phyloP scores from a whole-genome alignment of 2,797 vertebrate species.

The Squalus acanthias region DNA sequence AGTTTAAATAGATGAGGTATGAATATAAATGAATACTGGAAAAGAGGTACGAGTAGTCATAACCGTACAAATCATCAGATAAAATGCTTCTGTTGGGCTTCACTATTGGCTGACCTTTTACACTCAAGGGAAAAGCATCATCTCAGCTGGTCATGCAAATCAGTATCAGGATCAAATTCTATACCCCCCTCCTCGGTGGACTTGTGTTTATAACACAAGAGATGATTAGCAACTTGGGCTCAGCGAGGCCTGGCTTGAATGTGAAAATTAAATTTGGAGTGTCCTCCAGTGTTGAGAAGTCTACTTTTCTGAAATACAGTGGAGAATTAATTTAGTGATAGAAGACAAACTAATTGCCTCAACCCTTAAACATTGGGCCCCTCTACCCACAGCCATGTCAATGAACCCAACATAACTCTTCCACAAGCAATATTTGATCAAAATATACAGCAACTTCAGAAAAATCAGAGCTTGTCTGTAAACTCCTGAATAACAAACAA shows the following conservation, averaged over 20 bases:
- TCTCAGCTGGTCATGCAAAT: not conserved
- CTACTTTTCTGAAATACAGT: not conserved
- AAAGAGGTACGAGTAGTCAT: not conserved
- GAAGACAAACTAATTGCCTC: not conserved
- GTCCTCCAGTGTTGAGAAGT: not conserved
- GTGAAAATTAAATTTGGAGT: not conserved
- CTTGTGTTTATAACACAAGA: not conserved
- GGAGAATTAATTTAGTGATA: not conserved
- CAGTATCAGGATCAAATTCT: too few species aligned
- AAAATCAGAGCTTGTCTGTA: too few species aligned
- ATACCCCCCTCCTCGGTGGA: too few species aligned
- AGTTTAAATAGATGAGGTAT: not conserved
- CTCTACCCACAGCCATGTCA: too few species aligned
- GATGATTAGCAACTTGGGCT: not conserved
- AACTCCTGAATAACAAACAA: too few species aligned
- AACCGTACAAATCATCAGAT: not conserved
- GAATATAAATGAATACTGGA: not conserved
- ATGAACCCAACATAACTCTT: too few species aligned
- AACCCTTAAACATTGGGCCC: not conserved
- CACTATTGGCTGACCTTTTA: too few species aligned
- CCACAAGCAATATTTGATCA: too few species aligned
- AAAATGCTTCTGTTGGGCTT: not conserved
- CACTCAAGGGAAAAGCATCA: not conserved
- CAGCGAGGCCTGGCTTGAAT: not conserved
- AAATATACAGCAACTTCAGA: too few species aligned